phyloP scores from a whole-genome alignment of 2,113 vertebrate species.

The Semnopithecus entellus region DNA sequence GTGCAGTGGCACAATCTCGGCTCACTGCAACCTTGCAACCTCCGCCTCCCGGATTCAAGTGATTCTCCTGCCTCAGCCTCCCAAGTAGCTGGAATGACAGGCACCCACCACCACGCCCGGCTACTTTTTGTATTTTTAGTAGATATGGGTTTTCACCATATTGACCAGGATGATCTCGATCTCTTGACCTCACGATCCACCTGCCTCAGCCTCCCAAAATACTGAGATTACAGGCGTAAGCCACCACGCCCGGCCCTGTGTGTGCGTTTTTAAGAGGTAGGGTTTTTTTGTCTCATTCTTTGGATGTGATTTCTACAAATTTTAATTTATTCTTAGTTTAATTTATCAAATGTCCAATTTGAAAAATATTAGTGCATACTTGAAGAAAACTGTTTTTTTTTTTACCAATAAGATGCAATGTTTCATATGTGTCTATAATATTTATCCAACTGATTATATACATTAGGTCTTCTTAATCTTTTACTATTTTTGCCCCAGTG shows the following conservation, averaged over 20 bases:
- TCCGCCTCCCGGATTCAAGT: too few relatives aligned
- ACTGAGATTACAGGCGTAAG: too few relatives aligned
- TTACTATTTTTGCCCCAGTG: neutral
- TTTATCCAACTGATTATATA: neutral
- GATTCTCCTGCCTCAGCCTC: too few relatives aligned
- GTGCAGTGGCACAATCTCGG: too few relatives aligned
- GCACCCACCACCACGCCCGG: accelerated
- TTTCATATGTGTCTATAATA: neutral
- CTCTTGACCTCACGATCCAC: too few relatives aligned
- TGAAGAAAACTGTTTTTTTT: neutral
- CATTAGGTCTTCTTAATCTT: neutral
- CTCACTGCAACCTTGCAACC: too few relatives aligned
- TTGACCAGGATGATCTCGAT: too few relatives aligned
- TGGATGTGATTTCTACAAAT: neutral
- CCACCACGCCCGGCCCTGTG: too few relatives aligned
- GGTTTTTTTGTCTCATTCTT: neutral
- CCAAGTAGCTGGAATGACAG: too few relatives aligned
- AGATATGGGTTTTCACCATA: too few relatives aligned
- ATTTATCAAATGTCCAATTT: neutral
- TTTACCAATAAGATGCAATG: neutral
- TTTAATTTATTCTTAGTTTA: neutral
- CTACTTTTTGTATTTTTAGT: too few relatives aligned
- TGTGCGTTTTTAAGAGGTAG: neutral
- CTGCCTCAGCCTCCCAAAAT: too few relatives aligned
- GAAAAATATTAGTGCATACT: neutral